Percentiles rank a stretch among this genome's conserved stretches.
Evolutionary conservation across 2,113 vertebrate species (phyloP).

Genomic region (Recurvirostra avosetta): DNA sequence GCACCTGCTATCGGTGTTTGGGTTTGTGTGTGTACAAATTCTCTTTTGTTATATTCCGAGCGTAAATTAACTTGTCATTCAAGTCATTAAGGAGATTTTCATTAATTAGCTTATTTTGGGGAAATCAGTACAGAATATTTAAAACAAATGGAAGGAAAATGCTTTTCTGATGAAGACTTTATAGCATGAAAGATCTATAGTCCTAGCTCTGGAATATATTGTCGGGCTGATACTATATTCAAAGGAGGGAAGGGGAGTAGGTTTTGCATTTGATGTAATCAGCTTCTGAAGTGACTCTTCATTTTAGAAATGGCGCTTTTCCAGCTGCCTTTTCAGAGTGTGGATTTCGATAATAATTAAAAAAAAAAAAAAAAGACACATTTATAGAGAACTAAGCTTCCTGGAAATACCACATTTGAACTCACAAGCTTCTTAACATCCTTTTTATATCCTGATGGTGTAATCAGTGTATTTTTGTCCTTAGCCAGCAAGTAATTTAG

Average conservation of each 20-base stretch:
- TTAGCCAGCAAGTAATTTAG: background rate
- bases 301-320: background rate
- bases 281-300: background rate
- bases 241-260: background rate
- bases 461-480: conserved; percentile 1
- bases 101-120: background rate
- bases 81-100: background rate
- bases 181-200: background rate
- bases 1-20: background rate
- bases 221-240: background rate
- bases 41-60: background rate
- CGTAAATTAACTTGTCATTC: background rate
- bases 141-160: background rate
- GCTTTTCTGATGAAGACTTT: background rate
- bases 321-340: background rate
- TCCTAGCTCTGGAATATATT: background rate
- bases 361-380: background rate
- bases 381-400: conserved; percentile 11
- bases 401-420: conserved; percentile 22
- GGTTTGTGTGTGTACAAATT: background rate
- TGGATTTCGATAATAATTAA: background rate
- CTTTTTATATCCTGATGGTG: conserved; percentile 27
- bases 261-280: background rate
- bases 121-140: background rate
- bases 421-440: conserved; percentile 27